Conservation (phyloP, 1,140 invertebrate genomes). For the Gyrodactylus bullatarudis region DNA sequence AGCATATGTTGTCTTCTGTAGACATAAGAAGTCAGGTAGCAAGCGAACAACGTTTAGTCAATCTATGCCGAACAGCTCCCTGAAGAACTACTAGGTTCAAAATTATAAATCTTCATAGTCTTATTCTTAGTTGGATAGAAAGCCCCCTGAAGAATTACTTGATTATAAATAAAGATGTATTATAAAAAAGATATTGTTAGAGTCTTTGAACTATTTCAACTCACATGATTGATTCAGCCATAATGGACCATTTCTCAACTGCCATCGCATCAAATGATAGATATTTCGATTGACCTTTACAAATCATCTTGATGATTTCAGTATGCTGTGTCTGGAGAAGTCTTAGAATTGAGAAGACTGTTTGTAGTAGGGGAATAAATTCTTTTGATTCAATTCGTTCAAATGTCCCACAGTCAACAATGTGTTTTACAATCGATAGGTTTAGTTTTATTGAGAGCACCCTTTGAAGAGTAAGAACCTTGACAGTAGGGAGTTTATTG, state of each 20-base stretch:
- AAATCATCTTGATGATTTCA: not conserved
- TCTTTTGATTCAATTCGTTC: too few species aligned
- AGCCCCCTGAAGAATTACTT: too few species aligned
- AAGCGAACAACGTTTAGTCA: too few species aligned
- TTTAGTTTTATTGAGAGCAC: not conserved
- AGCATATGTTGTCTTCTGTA: too few species aligned
- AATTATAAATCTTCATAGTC: too few species aligned
- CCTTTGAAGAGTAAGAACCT: not conserved
- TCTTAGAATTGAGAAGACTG: not conserved
- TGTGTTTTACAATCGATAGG: not conserved
- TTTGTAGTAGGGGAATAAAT: not conserved
- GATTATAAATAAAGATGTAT: too few species aligned
- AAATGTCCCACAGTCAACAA: not conserved
- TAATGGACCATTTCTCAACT: not conserved
- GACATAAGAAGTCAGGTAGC: too few species aligned
- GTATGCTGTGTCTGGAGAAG: not conserved
- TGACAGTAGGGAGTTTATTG: not conserved
- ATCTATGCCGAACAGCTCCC: too few species aligned
- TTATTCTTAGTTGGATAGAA: too few species aligned
- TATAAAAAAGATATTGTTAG: too few species aligned
- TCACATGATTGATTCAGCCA: not conserved
- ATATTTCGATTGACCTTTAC: not conserved
- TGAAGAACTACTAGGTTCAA: too few species aligned
- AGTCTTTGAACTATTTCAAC: too few species aligned
- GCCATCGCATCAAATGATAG: not conserved